Evolutionary conservation across 2,888 invertebrate species (phyloP).

Genomic region (Allacma fusca): DNA sequence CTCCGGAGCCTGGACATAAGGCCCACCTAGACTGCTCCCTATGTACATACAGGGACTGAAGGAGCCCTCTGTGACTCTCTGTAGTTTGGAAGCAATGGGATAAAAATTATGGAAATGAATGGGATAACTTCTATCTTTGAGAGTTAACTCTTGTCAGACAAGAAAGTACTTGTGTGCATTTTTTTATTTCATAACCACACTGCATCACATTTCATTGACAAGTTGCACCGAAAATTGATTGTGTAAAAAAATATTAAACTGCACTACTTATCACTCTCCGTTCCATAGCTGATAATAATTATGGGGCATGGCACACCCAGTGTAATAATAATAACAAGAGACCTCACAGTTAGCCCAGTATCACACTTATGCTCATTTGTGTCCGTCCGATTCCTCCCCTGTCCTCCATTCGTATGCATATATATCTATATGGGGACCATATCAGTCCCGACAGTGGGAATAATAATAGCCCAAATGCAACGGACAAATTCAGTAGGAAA

Average conservation of each 20-base stretch:
- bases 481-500: too few species aligned
- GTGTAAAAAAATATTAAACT: background rate
- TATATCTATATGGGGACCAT: too few species aligned
- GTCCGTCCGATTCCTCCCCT: too few species aligned
- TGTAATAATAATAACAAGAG: background rate
- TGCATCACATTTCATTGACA: background rate
- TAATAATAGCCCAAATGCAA: too few species aligned
- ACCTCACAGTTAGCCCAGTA: too few species aligned
- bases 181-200: background rate
- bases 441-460: too few species aligned
- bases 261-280: background rate
- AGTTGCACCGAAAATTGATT: slow-evolving; percentile 16
- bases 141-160: background rate
- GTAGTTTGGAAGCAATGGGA: background rate
- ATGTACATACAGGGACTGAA: background rate
- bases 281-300: background rate
- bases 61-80: too few species aligned
- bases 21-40: too few species aligned
- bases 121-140: background rate
- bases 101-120: slow-evolving; percentile 1
- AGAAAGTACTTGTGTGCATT: slow-evolving; percentile 14
- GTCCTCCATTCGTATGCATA: too few species aligned
- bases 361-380: too few species aligned
- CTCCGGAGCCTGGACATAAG: too few species aligned
- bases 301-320: slow-evolving; percentile 2